Evolutionary conservation across 2,888 invertebrate species (phyloP).

Genomic region (Dexiosoma caninum): DNA sequence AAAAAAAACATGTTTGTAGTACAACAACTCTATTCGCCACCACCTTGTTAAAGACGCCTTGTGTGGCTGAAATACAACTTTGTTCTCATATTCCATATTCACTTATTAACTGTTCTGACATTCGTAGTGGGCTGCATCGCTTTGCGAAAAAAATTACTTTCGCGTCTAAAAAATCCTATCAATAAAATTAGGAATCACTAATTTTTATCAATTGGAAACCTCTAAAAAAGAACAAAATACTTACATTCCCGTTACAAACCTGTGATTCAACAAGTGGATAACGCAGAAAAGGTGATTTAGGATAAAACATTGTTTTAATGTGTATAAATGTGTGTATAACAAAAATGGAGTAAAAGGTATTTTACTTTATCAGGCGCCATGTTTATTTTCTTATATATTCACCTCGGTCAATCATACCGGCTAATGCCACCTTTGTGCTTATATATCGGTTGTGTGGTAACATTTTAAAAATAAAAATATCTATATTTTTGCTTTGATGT

Average conservation of each 20-base stretch:
- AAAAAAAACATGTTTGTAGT: too few relatives aligned
- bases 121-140: slow-evolving; percentile 25
- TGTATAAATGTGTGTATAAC: slow-evolving; percentile 41
- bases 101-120: slow-evolving; percentile 24
- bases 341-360: slow-evolving; percentile 15
- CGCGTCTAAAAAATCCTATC: slow-evolving; percentile 8
- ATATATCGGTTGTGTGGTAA: too few relatives aligned
- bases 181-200: slow-evolving; percentile 4
- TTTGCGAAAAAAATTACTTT: slow-evolving; percentile 38
- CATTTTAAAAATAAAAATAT: too few relatives aligned
- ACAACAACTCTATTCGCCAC: too few relatives aligned
- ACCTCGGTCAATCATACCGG: slow-evolving; percentile 36
- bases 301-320: slow-evolving; percentile 72
- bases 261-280: slow-evolving; percentile 74
- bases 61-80: slow-evolving; percentile 28
- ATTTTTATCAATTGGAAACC: too few relatives aligned
- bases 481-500: slow-evolving; percentile 32
- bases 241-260: slow-evolving; percentile 75
- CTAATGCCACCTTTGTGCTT: too few relatives aligned
- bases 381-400: slow-evolving; percentile 39
- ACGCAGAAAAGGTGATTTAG: slow-evolving; percentile 75
- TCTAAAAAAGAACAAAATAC: slow-evolving; percentile 61
- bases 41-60: too few relatives aligned
- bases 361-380: slow-evolving; percentile 33
- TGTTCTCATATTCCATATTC: not conserved